phyloP scores from a whole-genome alignment of 30 jellyfish, hydroid and myxozoan species.

The Cassiopea xamachana region DNA sequence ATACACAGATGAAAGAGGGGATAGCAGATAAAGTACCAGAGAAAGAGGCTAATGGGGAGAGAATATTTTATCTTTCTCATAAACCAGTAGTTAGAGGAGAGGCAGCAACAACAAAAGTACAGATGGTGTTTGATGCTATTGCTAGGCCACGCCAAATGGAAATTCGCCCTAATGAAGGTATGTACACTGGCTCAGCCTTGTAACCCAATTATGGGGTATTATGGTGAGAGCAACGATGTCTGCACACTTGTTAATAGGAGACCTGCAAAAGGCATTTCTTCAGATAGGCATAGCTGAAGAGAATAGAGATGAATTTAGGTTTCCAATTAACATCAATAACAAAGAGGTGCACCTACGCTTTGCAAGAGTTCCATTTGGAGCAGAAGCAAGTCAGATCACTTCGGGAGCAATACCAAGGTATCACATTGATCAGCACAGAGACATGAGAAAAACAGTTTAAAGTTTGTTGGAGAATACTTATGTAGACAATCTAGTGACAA shows the following conservation, averaged over 20 bases:
- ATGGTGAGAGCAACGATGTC: constrained; percentile 57
- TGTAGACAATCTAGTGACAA: constrained; percentile 50
- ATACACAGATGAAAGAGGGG: constrained; percentile 45
- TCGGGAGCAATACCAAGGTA: constrained; percentile 44
- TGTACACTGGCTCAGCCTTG: constrained; percentile 50
- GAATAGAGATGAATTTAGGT: constrained; percentile 54
- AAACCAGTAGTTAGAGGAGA: constrained; percentile 56
- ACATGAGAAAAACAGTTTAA: constrained; percentile 26
- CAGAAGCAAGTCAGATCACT: constrained; percentile 61
- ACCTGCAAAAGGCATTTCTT: constrained; percentile 48
- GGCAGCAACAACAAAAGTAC: constrained; percentile 36
- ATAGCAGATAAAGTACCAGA: constrained; percentile 36
- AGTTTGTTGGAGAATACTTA: constrained; percentile 33
- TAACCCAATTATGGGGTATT: constrained; percentile 60
- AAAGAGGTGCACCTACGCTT: constrained; percentile 60
- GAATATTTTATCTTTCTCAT: constrained; percentile 52
- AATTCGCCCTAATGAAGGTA: constrained; percentile 25
- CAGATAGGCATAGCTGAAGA: constrained; percentile 49
- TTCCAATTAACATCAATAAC: constrained; percentile 40
- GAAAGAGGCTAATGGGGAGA: constrained; percentile 35
- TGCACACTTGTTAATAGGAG: constrained; percentile 43
- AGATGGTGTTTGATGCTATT: constrained; percentile 53
- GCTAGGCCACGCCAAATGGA: constrained; percentile 47
- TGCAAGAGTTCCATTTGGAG: constrained; percentile 72
- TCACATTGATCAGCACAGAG: constrained; percentile 53